Evolutionary conservation across 2,888 invertebrate genomes (phyloP), one percentile per base, ranked within the genome.

Genomic region (Scaptodrosophila latifasciaeformis): DNA sequence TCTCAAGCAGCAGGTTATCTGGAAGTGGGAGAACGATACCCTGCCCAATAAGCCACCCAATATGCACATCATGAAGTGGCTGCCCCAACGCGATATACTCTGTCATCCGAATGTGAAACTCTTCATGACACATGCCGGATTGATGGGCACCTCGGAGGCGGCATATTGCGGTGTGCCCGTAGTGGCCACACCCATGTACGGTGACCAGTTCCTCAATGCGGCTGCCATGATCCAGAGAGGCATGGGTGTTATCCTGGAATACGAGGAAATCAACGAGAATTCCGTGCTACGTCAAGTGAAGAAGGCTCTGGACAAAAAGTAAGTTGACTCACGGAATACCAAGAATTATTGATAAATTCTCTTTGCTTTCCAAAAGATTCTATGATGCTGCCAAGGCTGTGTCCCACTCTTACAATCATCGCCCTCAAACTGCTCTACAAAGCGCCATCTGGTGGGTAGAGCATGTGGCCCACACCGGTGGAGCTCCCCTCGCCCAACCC

Each of bases 361-460:
- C 6, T 10, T 44, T 2, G 6, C 4, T 39, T 21, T 9, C 12
- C 57, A 49, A 2, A 24, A 85, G 84, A 48, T 71, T 61, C 15
- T 61, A 69, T 49, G 81, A 86, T 35, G 82, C 86, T 57, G 88
- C 88, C 6, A 88, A 88, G 70, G 75, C 80, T 30, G 83, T 89
- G n/a, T 88, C 89, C 1, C 84, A 83, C 55, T 81, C 88, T 15
- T 90, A 87, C 80, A 86, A 84, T 45, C 89, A 90, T 70, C 88
- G 91, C 0, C 89, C 88, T 0, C 83, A 89, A 58, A 83, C 88
- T 2, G 89, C 91, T 0, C 84, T 90, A 19, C 88, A 89, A 17
- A 89, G 89, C 5, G 88, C 92, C 7, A 85, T 90, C 6, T 90
- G 90, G 86, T 92, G 91, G 92, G 88, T 90, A 18, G 91, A 92